Evolutionary conservation across 2,888 invertebrate genomes (phyloP).

Genomic region (Rhingia rostrata): DNA sequence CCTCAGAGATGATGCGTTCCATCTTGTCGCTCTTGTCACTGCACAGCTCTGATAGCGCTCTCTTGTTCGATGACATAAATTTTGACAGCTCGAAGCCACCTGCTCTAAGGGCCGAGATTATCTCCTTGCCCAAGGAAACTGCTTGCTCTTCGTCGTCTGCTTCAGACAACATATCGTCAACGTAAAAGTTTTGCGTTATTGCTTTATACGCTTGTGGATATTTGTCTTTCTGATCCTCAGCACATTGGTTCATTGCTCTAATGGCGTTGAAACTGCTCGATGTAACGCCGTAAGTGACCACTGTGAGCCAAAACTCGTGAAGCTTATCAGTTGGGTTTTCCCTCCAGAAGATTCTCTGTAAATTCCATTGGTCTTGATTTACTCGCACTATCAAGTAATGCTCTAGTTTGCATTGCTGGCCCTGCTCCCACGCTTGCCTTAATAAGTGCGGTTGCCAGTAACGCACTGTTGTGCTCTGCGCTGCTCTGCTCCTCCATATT

Average conservation of each 20-base stretch:
- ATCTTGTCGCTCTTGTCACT: too few relatives aligned
- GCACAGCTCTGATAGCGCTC: too few relatives aligned
- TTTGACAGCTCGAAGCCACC: conserved; percentile 10
- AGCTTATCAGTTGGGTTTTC: conserved; percentile 6
- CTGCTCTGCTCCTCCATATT: not conserved
- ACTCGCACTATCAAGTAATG: conserved; percentile 16
- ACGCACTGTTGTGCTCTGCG: not conserved
- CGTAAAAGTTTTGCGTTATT: conserved; percentile 9
- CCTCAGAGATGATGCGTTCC: too few relatives aligned
- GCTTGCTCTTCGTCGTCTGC: conserved; percentile 9
- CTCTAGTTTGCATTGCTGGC: not conserved
- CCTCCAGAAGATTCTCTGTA: conserved; percentile 27
- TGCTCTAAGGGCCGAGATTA: not conserved
- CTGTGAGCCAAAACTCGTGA: conserved; percentile 19
- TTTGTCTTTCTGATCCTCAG: not conserved
- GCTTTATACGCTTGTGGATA: conserved; percentile 3
- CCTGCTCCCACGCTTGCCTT: not conserved
- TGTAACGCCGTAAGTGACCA: conserved; percentile 46
- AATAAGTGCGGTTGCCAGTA: conserved; percentile 8
- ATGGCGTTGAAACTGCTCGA: conserved; percentile 43
- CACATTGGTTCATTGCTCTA: conserved; percentile 25
- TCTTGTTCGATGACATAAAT: too few relatives aligned
- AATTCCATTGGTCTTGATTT: conserved; percentile 22
- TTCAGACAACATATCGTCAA: conserved; percentile 19
- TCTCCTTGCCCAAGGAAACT: not conserved